A percentile compares a stretch with the other conserved stretches of the same genome.
Conservation (phyloP, 2,113 vertebrate species). For the Platichthys stellatus region DNA sequence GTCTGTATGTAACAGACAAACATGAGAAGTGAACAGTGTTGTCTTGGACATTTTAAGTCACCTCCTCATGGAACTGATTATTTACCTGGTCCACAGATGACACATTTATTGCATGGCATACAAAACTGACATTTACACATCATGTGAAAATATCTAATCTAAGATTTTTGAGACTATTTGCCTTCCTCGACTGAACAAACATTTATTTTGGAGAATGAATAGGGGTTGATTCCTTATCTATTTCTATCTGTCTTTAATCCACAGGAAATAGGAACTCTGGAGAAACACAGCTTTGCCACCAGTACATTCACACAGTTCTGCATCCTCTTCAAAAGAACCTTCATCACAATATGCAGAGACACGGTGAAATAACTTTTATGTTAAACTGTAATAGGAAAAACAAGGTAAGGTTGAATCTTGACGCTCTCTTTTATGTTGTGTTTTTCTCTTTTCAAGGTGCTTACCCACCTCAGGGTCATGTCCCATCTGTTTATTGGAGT, state of each 20-base stretch:
- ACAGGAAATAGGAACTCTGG: constrained; percentile 89
- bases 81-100: too few species aligned
- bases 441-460: constrained; percentile 81
- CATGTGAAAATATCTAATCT: too few species aligned
- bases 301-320: constrained; percentile 95
- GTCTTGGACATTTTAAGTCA: too few species aligned
- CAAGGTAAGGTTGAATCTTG: background rate
- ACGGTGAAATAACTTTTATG: constrained; percentile 80
- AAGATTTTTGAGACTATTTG: too few species aligned
- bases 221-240: too few species aligned
- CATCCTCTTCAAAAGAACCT: constrained; percentile 97
- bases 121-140: too few species aligned
- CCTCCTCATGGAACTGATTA: too few species aligned
- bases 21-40: background rate
- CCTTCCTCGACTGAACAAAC: too few species aligned
- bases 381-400: background rate
- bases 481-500: constrained; percentile 94
- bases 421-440: background rate
- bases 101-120: too few species aligned
- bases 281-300: constrained; percentile 96
- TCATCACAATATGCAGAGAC: constrained; percentile 94
- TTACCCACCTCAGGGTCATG: constrained; percentile 95
- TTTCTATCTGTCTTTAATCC: constrained; percentile 39
- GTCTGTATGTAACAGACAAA: too few species aligned
- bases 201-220: too few species aligned